Conservation (phyloP, 2,888 invertebrate species). For the Mayetiola destructor region DNA sequence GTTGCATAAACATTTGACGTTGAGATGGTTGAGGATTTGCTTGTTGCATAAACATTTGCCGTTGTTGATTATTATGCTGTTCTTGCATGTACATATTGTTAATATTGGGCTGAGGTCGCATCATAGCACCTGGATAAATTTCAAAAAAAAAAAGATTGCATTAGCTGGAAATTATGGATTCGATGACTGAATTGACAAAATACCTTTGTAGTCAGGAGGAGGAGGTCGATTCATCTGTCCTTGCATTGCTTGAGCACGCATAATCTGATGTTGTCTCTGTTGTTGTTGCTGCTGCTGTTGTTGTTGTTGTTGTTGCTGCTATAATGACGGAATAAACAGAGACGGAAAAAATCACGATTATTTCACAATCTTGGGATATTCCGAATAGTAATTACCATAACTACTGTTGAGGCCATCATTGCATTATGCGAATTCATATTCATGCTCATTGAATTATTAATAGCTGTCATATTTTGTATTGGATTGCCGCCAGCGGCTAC, state of each 20-base stretch:
- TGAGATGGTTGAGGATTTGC: no score
- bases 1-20: conserved; percentile 41
- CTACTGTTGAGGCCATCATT: background rate
- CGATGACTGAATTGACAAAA: background rate
- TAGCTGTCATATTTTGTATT: conserved; percentile 4
- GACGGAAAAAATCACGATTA: background rate
- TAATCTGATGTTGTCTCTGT: conserved; percentile 53
- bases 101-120: no score
- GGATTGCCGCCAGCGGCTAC: background rate
- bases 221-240: conserved; percentile 53
- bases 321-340: conserved; percentile 17
- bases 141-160: conserved; percentile 14
- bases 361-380: background rate
- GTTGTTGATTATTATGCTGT: no score
- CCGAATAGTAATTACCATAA: background rate
- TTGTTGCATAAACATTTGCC: no score
- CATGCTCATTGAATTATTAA: conserved; percentile 1
- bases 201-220: conserved; percentile 71
- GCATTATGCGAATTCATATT: conserved; percentile 3
- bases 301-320: conserved; percentile 34
- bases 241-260: conserved; percentile 37
- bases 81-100: no score
- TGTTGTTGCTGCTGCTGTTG: conserved; percentile 56
- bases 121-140: conserved; percentile 44
- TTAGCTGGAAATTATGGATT: background rate